Base-by-base conservation (phyloP, 2,888 invertebrate genomes). In the Cordilura impudica region DNA sequence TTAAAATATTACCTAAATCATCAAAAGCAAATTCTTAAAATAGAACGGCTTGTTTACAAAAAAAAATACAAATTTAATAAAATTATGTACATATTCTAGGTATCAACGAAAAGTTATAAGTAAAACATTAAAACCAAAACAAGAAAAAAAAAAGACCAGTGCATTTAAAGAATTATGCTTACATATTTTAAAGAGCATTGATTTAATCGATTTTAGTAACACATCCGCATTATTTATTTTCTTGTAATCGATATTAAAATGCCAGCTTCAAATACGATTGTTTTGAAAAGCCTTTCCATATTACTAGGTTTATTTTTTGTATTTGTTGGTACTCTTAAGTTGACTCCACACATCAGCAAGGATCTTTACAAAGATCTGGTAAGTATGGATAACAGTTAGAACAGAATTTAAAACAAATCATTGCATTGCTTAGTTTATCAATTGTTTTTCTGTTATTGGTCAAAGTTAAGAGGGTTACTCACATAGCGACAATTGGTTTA, bases 301-400 rank as follows among this genome's bases (percentile, higher is more conserved):
- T 93, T 98, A 65, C 91, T 98, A 88, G 98, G 98, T 79, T 91
- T 98, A 85, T 98, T 98, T 91, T 98, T 98, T 90, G 94, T 98
- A 87, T 97, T 98, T 89, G 96, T 98, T 83, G 98, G 98, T 75
- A 94, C 95, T 75, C 94, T 98, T 87, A 98, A 98, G 91, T 91
- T 98, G 81, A 95, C 97, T 81, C 97, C 97, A 83, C 93, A 95
- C 85, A 93, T 98, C 83, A 98, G 97, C 86, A 96, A 96, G 92
- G 98, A 98, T 90, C 93, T 98, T 81, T 98, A 98, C 90, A 97
- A 96, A 92, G 98, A 98, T 91, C 93, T 98, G 94, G 98, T 98
- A 91, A 94, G 95, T 90, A 78, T 69, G 56, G 60, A 43, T 45
- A 23, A 23, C 31, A 14, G 19, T 39, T 39, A n/a, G 12, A 19